These are phyloP conservation scores for Lapara coniferarum DNA, from an alignment of 2,888 invertebrate species.

Conservation along the genomic window DNA sequence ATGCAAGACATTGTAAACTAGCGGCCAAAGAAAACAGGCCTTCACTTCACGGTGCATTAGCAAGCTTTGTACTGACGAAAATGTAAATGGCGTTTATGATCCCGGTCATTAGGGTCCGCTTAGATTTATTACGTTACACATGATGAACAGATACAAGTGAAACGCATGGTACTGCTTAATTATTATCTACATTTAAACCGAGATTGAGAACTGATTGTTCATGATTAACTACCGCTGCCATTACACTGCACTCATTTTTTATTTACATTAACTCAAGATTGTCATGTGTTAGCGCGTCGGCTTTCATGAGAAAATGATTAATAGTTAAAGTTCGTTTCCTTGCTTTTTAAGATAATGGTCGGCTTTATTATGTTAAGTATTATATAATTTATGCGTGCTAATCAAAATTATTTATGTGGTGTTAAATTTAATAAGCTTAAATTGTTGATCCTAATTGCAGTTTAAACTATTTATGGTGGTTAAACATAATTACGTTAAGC, in stretches of 20 bases:
- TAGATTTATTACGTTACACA: slow-evolving; percentile 18
- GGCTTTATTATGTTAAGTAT: neutral
- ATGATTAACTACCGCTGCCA: slow-evolving; percentile 58
- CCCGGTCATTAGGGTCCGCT: slow-evolving; percentile 14
- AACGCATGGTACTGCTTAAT: slow-evolving; percentile 48
- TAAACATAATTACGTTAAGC: no score
- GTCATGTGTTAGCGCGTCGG: slow-evolving; percentile 31
- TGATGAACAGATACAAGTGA: slow-evolving; percentile 18
- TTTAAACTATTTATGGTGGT: neutral
- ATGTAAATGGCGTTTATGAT: slow-evolving; percentile 22
- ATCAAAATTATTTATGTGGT: neutral
- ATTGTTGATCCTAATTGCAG: neutral
- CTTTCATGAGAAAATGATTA: slow-evolving; percentile 34
- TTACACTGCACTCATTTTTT: slow-evolving; percentile 14
- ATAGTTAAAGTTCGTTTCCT: slow-evolving; percentile 42
- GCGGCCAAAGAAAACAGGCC: slow-evolving; percentile 2
- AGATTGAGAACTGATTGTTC: slow-evolving; percentile 71
- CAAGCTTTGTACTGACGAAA: slow-evolving; percentile 15
- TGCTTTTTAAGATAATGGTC: slow-evolving; percentile 27
- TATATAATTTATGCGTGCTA: neutral
- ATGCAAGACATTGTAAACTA: neutral
- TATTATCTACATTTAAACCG: slow-evolving; percentile 69
- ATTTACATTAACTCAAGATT: slow-evolving; percentile 19
- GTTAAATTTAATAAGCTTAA: neutral
- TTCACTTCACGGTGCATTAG: slow-evolving; percentile 8